Evolutionary conservation across 2,797 vertebrate genomes (phyloP).

Genomic region (Alosa sapidissima): DNA sequence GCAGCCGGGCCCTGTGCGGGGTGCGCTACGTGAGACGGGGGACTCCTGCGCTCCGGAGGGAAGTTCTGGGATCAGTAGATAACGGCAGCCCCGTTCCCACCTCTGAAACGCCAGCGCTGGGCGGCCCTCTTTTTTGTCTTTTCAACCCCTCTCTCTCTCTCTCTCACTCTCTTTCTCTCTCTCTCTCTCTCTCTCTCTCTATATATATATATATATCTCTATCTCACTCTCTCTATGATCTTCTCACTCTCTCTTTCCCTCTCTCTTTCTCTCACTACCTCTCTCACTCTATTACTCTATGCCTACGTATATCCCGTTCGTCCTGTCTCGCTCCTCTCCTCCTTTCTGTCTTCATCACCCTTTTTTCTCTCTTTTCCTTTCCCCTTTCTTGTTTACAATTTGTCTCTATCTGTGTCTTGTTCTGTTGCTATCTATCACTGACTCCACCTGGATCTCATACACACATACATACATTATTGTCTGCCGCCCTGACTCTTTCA

Average conservation of each 20-base stretch:
- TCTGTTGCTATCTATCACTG: neutral
- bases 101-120: constrained; percentile 68
- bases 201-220: constrained; percentile 12
- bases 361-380: neutral
- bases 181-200: constrained; percentile 24
- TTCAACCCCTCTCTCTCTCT: constrained; percentile 18
- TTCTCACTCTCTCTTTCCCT: constrained; percentile 9
- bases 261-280: neutral
- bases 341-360: neutral
- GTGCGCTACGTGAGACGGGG: constrained; percentile 74
- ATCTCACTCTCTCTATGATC: neutral
- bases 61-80: constrained; percentile 93
- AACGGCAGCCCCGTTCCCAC: constrained; percentile 71
- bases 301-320: neutral
- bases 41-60: constrained; percentile 82
- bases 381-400: neutral
- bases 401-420: neutral
- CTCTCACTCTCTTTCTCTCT: constrained; percentile 28
- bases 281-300: neutral
- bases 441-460: neutral
- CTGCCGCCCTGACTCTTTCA: neutral
- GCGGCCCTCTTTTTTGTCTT: constrained; percentile 40
- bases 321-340: neutral
- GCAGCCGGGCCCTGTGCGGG: constrained; percentile 63
- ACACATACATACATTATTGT: neutral